Evolutionary conservation across 2,797 vertebrate species (phyloP).

Genomic region (Fistularia commersonii): DNA sequence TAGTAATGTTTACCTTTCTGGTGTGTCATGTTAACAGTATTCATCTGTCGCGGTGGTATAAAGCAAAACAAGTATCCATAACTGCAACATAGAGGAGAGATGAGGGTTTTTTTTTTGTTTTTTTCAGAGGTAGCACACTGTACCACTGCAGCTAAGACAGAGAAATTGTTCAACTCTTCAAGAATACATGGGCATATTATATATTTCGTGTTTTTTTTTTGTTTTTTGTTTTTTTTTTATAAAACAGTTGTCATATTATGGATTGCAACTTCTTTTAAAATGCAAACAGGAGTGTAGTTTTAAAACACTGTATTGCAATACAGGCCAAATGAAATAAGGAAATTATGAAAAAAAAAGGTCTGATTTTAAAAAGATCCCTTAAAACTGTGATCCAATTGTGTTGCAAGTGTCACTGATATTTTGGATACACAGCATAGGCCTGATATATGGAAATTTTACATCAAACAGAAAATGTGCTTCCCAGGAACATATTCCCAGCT

Average conservation of each 20-base stretch:
- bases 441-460: constrained; percentile 25
- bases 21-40: constrained; percentile 20
- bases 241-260: constrained; percentile 34
- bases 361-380: constrained; percentile 27
- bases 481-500: constrained; percentile 13
- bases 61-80: constrained; percentile 20
- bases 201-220: constrained; percentile 12
- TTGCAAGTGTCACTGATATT: constrained; percentile 59
- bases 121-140: constrained; percentile 58
- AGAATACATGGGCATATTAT: constrained; percentile 43
- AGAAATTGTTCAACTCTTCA: constrained; percentile 19
- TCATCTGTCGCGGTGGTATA: constrained; percentile 16
- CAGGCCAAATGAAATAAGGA: constrained; percentile 57
- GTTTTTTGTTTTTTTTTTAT: constrained; percentile 13
- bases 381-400: constrained; percentile 67
- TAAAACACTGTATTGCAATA: constrained; percentile 66
- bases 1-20: not conserved
- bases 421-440: constrained; percentile 42
- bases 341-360: constrained; percentile 22
- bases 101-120: not conserved
- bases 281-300: constrained; percentile 54
- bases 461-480: constrained; percentile 33
- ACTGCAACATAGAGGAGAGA: constrained; percentile 16
- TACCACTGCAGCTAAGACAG: constrained; percentile 57
- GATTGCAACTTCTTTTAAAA: constrained; percentile 50